Percentiles rank a stretch among this genome's conserved stretches.
These are phyloP conservation scores for Mirounga angustirostris DNA, from an alignment of 2,113 vertebrate species.

Conservation along the genomic window DNA sequence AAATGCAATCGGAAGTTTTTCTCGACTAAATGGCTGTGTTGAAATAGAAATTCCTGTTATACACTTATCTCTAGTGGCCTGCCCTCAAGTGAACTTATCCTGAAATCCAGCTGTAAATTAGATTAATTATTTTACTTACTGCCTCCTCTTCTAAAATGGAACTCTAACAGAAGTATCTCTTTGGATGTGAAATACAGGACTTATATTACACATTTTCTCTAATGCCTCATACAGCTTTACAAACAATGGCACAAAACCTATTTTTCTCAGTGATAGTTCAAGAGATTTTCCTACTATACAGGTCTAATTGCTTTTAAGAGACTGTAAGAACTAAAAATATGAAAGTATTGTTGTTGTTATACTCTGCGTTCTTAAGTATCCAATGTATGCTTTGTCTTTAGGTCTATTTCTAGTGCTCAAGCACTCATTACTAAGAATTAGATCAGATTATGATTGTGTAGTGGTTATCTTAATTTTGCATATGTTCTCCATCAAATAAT, in stretches of 20 bases:
- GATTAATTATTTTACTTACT: constrained; percentile 15
- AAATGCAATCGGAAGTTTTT: neutral
- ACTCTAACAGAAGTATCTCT: neutral
- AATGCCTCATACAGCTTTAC: neutral
- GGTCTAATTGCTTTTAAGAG: constrained; percentile 18
- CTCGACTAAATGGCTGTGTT: neutral
- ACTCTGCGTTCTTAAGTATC: neutral
- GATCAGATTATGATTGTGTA: neutral
- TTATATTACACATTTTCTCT: neutral
- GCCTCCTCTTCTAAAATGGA: neutral
- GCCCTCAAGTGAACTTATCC: neutral
- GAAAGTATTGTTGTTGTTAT: neutral
- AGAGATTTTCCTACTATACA: neutral
- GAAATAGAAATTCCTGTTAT: neutral
- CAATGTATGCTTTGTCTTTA: neutral
- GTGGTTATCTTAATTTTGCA: constrained; percentile 56
- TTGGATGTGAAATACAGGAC: neutral
- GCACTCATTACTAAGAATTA: neutral
- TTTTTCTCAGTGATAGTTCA: neutral
- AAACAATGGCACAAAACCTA: neutral
- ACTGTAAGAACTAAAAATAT: neutral
- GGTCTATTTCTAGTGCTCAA: neutral
- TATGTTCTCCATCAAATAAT: constrained; percentile 45
- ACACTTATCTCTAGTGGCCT: neutral
- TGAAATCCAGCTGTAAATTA: constrained; percentile 1